Evolutionary conservation across 1,140 invertebrate species (phyloP).

Genomic region (Pemphigus obesinymphae): DNA sequence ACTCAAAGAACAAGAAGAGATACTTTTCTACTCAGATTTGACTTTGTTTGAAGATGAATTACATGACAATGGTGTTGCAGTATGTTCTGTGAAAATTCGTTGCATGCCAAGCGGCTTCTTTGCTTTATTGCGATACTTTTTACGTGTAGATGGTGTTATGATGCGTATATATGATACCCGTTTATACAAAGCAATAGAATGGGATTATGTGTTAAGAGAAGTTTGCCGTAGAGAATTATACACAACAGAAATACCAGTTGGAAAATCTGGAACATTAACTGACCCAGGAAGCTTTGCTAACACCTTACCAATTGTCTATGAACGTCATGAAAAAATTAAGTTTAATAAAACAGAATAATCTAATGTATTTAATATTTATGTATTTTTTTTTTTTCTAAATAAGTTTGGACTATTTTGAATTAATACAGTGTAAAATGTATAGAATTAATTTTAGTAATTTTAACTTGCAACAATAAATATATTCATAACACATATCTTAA

Average conservation of each 20-base stretch:
- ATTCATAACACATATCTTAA: background rate
- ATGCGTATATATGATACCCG: conserved; percentile 87
- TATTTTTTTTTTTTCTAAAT: background rate
- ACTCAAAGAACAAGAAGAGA: conserved; percentile 83
- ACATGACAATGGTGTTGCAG: conserved; percentile 93
- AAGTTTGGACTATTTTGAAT: background rate
- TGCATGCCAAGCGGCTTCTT: conserved; percentile 94
- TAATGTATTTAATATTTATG: background rate
- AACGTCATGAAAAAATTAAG: conserved; percentile 19
- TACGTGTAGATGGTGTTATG: conserved; percentile 90
- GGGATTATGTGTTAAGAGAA: conserved; percentile 71
- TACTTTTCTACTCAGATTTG: conserved; percentile 91
- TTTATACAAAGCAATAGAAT: conserved; percentile 76
- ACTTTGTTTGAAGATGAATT: conserved; percentile 96
- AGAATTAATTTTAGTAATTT: background rate
- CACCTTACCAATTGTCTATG: conserved; percentile 23
- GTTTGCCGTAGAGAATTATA: conserved; percentile 69
- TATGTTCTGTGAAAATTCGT: conserved; percentile 89
- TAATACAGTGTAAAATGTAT: no score
- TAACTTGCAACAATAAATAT: background rate
- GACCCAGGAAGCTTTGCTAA: conserved; percentile 31
- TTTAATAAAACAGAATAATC: background rate
- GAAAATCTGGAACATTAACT: conserved; percentile 24
- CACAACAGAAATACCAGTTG: conserved; percentile 53
- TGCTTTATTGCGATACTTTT: conserved; percentile 82